Evolutionary conservation across 2,797 vertebrate genomes (phyloP), one percentile per base, ranked within the genome.

Genomic region (Hyperoplus immaculatus): DNA sequence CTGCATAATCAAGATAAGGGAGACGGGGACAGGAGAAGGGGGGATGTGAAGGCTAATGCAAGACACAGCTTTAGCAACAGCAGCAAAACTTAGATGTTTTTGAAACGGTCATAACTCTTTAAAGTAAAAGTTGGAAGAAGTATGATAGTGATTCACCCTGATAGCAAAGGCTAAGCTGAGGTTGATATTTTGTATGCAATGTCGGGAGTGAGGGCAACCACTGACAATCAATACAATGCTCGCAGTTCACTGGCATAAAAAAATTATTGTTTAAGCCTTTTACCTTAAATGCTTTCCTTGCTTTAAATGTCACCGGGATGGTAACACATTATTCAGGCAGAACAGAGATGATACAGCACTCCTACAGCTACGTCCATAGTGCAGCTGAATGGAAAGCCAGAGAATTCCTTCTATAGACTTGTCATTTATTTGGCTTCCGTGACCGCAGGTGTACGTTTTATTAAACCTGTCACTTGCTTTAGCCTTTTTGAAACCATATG

Each of bases 1-100:
- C 96, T 96, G 95, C 94, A 96, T 95, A 96, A 96, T 96, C 95
- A 95, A 95, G 96, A 96, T 96, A 96, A 95, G 93, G 90, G 88
- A 93, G 92, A 93, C 38, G 86, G 81, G 86, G 82, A 86, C 85
- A 86, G 89, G 89, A 83, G 71, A 81, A 78, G 88, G 85, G 78
- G 86, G 38, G 89, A 90, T 89, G 88, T 83, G 85, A 82, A 88
- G 85, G 83, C 91, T 88, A 89, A 91, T 87, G 87, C 41, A 59
- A 81, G 78, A 83, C 71, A 82, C 75, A 80, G 88, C 91, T 87
- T 89, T 73, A 86, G 87, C 83, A 88, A 69, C 82, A 90, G 88
- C 87, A 88, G 87, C 90, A 88, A 86, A 93, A 90, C 88, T 60
- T 83, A 79, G 54, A 86, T 84, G 80, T 84, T 88, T 29, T 87